Percentiles rank a stretch among this genome's conserved stretches.
These are phyloP conservation scores for Hyposoter dolosus DNA, from an alignment of 2,888 invertebrate species.

Conservation along the genomic window DNA sequence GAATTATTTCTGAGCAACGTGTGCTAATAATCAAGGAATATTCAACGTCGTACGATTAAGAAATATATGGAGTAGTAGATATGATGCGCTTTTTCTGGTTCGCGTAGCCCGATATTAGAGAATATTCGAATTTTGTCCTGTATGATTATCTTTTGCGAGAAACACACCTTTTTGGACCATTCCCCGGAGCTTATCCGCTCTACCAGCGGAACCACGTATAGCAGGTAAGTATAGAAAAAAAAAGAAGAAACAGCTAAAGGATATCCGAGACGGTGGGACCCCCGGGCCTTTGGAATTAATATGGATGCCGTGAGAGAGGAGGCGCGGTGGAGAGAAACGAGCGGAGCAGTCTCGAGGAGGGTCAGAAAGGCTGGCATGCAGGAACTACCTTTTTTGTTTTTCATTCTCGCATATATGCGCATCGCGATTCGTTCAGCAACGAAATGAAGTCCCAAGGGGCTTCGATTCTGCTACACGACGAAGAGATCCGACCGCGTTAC, in stretches of 20 bases:
- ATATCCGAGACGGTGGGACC: constrained; percentile 51
- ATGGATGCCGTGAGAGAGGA: constrained; percentile 63
- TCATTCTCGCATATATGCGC: constrained; percentile 57
- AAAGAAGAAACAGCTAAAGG: constrained; percentile 27
- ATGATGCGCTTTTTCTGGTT: constrained; percentile 6
- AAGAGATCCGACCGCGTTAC: constrained; percentile 49
- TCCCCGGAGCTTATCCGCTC: constrained; percentile 36
- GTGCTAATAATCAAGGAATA: not conserved
- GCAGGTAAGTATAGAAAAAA: constrained; percentile 29
- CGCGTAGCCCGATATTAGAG: constrained; percentile 27
- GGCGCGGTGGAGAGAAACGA: constrained; percentile 36
- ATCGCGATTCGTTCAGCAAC: constrained; percentile 65
- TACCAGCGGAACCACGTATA: constrained; percentile 57
- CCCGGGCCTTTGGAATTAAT: constrained; percentile 65
- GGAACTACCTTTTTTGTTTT: constrained; percentile 51
- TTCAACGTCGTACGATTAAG: not conserved
- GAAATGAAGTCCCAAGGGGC: constrained; percentile 60
- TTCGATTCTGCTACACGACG: constrained; percentile 55
- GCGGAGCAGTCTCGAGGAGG: constrained; percentile 48
- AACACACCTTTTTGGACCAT: constrained; percentile 41
- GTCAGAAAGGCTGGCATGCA: constrained; percentile 36
- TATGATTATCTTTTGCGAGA: constrained; percentile 55
- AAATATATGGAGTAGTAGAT: not conserved
- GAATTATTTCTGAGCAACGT: not conserved
- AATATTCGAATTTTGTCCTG: constrained; percentile 29